A percentile compares a stretch with the other conserved stretches of the same genome.
Evolutionary conservation across 1,140 invertebrate genomes (phyloP).

Genomic region (Trinorchestia longiramus): DNA sequence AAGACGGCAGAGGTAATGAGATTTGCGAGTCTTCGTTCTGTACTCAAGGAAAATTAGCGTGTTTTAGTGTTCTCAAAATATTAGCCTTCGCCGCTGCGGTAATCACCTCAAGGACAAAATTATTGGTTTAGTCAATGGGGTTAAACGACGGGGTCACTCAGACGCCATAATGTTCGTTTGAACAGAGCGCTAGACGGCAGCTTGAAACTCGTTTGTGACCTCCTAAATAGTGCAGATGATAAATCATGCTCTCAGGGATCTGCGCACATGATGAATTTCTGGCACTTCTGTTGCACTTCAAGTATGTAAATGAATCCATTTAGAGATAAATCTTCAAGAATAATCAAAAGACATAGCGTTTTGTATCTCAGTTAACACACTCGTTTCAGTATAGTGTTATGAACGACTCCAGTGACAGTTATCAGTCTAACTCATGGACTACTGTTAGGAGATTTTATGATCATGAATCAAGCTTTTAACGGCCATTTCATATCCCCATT

Average conservation of each 20-base stretch:
- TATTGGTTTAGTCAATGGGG: conserved; percentile 48
- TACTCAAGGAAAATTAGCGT: conserved; percentile 21
- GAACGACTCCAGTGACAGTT: not conserved
- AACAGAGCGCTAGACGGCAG: not conserved
- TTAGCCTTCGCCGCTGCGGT: conserved; percentile 3
- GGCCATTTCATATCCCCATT: not conserved
- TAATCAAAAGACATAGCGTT: not conserved
- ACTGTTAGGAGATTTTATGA: not conserved
- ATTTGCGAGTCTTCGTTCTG: not conserved
- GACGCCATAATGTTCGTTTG: conserved; percentile 13
- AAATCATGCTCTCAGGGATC: not conserved
- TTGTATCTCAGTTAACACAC: not conserved
- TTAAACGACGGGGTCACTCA: conserved; percentile 22
- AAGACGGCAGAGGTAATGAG: conserved; percentile 32
- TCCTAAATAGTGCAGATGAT: not conserved
- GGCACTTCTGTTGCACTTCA: not conserved
- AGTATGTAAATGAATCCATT: not conserved
- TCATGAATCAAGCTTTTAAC: not conserved
- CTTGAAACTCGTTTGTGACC: not conserved
- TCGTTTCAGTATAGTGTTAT: not conserved
- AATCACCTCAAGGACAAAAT: conserved; percentile 48
- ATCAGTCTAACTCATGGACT: not conserved
- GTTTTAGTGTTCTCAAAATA: conserved; percentile 30
- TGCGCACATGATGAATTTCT: not conserved
- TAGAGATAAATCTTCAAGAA: not conserved